These are phyloP conservation scores for Caradrina clavipalpis DNA, from an alignment of 2,888 invertebrate species.

Conservation along the genomic window DNA sequence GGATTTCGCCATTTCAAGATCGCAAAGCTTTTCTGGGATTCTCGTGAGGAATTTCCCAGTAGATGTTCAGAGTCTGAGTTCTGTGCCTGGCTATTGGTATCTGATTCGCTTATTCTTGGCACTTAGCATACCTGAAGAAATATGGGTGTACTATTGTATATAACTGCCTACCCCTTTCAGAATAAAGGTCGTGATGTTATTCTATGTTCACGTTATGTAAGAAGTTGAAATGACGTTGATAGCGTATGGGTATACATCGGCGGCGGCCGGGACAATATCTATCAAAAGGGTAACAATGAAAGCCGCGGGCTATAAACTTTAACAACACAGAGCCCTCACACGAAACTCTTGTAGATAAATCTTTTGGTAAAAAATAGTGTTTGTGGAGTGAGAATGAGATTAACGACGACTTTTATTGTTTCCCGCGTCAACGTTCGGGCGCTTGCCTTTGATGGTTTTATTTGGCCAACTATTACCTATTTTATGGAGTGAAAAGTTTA, in stretches of 20 bases:
- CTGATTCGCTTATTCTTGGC: too few relatives aligned
- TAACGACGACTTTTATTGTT: conserved; percentile 59
- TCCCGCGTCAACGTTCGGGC: conserved; percentile 40
- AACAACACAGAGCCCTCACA: conserved; percentile 10
- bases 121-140: too few relatives aligned
- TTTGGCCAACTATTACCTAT: conserved; percentile 38
- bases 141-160: too few relatives aligned
- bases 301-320: background rate
- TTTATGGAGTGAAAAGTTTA: conserved; percentile 39
- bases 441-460: conserved; percentile 43
- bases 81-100: too few relatives aligned
- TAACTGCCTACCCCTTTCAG: too few relatives aligned
- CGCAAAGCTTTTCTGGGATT: background rate
- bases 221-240: too few relatives aligned
- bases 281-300: too few relatives aligned
- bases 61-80: background rate
- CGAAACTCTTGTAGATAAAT: conserved; percentile 38
- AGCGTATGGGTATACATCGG: too few relatives aligned
- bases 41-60: background rate
- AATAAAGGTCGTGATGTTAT: too few relatives aligned
- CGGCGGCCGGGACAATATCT: too few relatives aligned
- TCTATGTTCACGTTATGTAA: too few relatives aligned
- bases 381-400: conserved; percentile 50
- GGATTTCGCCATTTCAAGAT: background rate
- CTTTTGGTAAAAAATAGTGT: conserved; percentile 31